Conservation (phyloP, 2,113 vertebrate species). For the Candoia aspera region DNA sequence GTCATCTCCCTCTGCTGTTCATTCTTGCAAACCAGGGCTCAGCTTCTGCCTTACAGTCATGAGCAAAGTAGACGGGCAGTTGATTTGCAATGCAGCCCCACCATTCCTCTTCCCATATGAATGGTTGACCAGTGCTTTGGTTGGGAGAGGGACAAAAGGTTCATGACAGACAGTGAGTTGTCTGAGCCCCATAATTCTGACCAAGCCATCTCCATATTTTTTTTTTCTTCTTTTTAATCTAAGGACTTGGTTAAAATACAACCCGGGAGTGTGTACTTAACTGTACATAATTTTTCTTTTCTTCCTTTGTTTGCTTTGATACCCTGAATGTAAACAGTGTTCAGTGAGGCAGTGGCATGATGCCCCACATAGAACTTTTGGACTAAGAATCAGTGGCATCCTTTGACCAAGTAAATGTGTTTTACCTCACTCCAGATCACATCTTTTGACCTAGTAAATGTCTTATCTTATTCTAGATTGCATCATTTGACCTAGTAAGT, state of each 20-base stretch:
- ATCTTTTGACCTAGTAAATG: no score
- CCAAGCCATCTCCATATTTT: no score
- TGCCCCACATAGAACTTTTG: not conserved
- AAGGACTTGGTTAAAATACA: not conserved
- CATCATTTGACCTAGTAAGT: no score
- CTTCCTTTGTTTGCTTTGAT: not conserved
- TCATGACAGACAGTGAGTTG: not conserved
- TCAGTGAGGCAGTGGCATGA: not conserved
- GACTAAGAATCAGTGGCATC: not conserved
- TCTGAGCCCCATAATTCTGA: not conserved
- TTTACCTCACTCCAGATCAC: not conserved
- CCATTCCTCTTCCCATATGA: not conserved
- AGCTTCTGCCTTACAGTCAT: not conserved
- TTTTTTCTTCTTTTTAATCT: not conserved
- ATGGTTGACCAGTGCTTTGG: not conserved
- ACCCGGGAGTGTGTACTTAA: not conserved
- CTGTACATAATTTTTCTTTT: not conserved
- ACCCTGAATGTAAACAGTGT: not conserved
- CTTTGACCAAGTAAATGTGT: not conserved
- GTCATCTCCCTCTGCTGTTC: not conserved
- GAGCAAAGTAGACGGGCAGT: not conserved
- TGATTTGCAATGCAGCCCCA: no score
- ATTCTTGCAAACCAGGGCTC: not conserved
- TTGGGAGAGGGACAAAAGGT: not conserved
- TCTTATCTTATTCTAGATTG: no score